Evolutionary conservation across 2,113 vertebrate genomes (phyloP).

Genomic region (Lipotes vexillifer): DNA sequence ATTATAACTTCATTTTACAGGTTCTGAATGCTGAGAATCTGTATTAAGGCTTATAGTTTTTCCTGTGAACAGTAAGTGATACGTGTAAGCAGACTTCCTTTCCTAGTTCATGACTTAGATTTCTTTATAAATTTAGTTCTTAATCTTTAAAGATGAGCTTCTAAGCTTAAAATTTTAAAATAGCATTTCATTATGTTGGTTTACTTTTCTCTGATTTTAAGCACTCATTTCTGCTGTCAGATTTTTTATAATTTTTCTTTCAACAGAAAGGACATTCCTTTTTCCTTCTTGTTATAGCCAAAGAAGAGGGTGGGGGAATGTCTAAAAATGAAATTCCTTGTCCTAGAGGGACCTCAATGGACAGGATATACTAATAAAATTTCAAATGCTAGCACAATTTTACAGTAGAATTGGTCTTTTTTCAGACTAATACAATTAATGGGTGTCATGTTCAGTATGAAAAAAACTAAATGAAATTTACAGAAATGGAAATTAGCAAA

Average conservation of each 20-base stretch:
- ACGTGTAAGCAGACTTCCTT: conserved; percentile 51
- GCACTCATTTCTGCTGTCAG: conserved; percentile 23
- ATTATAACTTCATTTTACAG: conserved; percentile 40
- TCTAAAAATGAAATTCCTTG: conserved; percentile 39
- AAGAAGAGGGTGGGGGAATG: background rate
- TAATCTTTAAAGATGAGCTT: conserved; percentile 65
- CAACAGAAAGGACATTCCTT: conserved; percentile 39
- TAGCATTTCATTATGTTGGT: conserved; percentile 44
- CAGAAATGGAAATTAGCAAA: conserved; percentile 63
- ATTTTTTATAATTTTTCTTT: conserved; percentile 34
- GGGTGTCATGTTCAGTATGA: conserved; percentile 48
- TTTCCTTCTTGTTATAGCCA: conserved; percentile 40
- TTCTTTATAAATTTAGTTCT: conserved; percentile 57
- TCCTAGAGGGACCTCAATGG: background rate
- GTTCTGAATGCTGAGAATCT: conserved; percentile 56
- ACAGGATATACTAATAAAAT: conserved; percentile 37
- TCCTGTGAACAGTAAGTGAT: conserved; percentile 58
- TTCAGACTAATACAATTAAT: conserved; percentile 37
- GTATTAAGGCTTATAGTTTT: conserved; percentile 50
- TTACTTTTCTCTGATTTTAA: conserved; percentile 51
- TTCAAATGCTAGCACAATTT: conserved; percentile 48
- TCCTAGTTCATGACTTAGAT: conserved; percentile 60
- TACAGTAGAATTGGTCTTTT: conserved; percentile 22
- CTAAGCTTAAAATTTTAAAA: conserved; percentile 68
- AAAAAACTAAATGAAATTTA: conserved; percentile 66